Evolutionary conservation across 2,888 invertebrate genomes (phyloP), one percentile per base, ranked within the genome.

Genomic region (Xanthia togata): DNA sequence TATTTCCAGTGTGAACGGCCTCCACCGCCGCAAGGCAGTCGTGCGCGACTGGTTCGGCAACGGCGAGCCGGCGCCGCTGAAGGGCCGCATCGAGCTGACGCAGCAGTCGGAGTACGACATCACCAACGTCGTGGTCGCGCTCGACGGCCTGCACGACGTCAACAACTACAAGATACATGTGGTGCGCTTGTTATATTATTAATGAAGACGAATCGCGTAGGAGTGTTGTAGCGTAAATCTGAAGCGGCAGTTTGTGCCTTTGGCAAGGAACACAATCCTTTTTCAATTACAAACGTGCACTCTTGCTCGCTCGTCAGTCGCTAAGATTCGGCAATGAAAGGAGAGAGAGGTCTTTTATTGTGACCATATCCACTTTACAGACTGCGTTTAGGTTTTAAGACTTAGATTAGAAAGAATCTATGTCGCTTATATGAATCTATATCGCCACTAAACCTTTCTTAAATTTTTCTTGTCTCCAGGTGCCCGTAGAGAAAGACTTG

Each of bases 11-110:
- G 97, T 99, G 83, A 97, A 97, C 72, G 98, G 98, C 0, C 97
- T 98, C 12, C 98, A 98, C 89, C 97, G 98, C 12, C 97, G 98
- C 77, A 99, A 99, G 94, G 98, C 98, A 0, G 98, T 99, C 1
- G 98, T 98, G 0, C 98, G 97, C 88, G 98, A 98, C 90, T 99
- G 99, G 99, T 98, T 98, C 93, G 98, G 98, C 9, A 98, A 98
- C 93, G 98, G 98, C 0, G 97, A 97, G 78, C 93, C 95, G 0
- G 93, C 97, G 57, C 93, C 97, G 0, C 96, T 98, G 35, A 97
- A 97, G 89, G 99, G 99, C 17, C 98, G 98, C 93, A 93, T 99
- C 38, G 98, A 99, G 95, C 97, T 99, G 87, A 97, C 98, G 60
- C 99, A 99, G 94, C 98, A 98, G 94, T 98, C 98, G 0, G 98